phyloP scores from a whole-genome alignment of 2,888 invertebrate genomes.

The Reticulitermes lucifugus region DNA sequence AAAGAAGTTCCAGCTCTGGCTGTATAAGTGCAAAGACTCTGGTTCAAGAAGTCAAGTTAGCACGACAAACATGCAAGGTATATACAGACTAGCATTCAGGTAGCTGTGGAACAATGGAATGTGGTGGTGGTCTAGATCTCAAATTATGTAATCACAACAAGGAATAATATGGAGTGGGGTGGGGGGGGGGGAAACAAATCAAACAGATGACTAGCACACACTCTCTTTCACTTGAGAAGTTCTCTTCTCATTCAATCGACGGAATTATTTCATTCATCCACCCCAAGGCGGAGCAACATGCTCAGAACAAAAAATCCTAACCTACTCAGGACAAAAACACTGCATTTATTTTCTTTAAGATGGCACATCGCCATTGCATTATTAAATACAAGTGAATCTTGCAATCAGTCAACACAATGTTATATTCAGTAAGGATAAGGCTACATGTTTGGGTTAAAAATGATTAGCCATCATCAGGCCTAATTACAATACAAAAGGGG shows the following conservation, averaged over 20 bases:
- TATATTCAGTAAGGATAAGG: too few species aligned
- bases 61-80: too few species aligned
- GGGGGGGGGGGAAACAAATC: not conserved
- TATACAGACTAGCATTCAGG: not conserved
- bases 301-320: not conserved
- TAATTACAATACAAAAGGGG: too few species aligned
- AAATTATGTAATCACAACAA: not conserved
- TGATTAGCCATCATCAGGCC: too few species aligned
- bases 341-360: too few species aligned
- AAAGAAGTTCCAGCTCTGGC: not conserved
- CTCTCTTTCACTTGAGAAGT: not conserved
- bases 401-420: too few species aligned
- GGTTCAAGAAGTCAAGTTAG: not conserved
- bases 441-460: too few species aligned
- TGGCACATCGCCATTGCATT: too few species aligned
- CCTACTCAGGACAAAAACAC: not conserved
- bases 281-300: not conserved
- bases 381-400: too few species aligned
- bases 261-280: not conserved
- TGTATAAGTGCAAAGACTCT: not conserved
- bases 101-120: not conserved
- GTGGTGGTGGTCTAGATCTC: conserved; percentile 1
- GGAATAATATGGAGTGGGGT: not conserved
- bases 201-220: conserved; percentile 18
- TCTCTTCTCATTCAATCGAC: not conserved